Conservation (phyloP, 2,888 invertebrate genomes). For the Ormyrus nitidulus region DNA sequence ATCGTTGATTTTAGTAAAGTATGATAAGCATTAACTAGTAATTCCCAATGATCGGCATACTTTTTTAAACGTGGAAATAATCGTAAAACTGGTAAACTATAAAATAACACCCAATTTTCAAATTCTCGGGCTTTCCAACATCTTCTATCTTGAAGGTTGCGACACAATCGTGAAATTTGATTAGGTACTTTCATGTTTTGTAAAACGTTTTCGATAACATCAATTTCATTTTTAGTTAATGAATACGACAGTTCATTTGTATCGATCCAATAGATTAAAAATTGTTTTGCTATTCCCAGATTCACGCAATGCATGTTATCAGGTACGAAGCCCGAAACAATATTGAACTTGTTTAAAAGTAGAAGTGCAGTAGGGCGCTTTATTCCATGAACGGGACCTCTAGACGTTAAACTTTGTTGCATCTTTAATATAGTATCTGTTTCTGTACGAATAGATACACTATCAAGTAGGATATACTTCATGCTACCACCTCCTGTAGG, state of each 20-base stretch:
- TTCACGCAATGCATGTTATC: slow-evolving; percentile 35
- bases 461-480: slow-evolving; percentile 17
- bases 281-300: slow-evolving; percentile 23
- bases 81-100: slow-evolving; percentile 14
- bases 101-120: slow-evolving; percentile 29
- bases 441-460: slow-evolving; percentile 2
- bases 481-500: slow-evolving; percentile 27
- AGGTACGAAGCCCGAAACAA: slow-evolving; percentile 37
- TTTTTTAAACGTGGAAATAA: background rate
- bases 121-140: slow-evolving; percentile 42
- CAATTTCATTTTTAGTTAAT: background rate
- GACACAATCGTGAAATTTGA: slow-evolving; percentile 47
- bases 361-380: slow-evolving; percentile 16
- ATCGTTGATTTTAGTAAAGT: slow-evolving; percentile 29
- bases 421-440: slow-evolving; percentile 32
- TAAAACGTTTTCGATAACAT: slow-evolving; percentile 7
- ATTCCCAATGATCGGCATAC: slow-evolving; percentile 68
- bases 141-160: slow-evolving; percentile 41
- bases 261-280: slow-evolving; percentile 6
- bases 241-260: slow-evolving; percentile 21
- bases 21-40: slow-evolving; percentile 13
- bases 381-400: slow-evolving; percentile 30
- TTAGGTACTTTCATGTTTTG: slow-evolving; percentile 27
- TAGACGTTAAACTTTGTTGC: slow-evolving; percentile 9
- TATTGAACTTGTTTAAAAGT: slow-evolving; percentile 28